Base-by-base conservation (phyloP, 2,888 invertebrate species). In the Apamea anceps region DNA sequence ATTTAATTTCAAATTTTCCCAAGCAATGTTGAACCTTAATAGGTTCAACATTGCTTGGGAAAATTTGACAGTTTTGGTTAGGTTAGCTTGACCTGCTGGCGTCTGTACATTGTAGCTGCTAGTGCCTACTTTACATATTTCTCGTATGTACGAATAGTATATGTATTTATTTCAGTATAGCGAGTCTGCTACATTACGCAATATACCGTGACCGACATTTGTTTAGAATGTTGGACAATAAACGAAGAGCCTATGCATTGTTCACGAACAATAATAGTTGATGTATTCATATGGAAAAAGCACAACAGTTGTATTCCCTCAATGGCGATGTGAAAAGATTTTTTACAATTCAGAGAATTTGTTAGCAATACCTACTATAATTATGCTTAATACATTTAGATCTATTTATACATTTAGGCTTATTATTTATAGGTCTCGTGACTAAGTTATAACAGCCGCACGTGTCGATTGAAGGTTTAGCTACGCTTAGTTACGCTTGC, bases 201-300 rank as follows among this genome's bases (percentile, higher is more conserved):
- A 81, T 71, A 54, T 51, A 66, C 68, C 81, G 71, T 85, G 85
- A 87, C 85, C 51, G 65, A 79, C 80, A 75, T 67, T 42, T 79
- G 72, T 75, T 60, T 77, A 75, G 37, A 67, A 68, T 54, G 37
- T 54, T 73, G 76, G 13, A 75, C 70, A 80, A 63, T 77, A 75
- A 82, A 37, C 63, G 32, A 60, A 73, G 74, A 68, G 63, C 73
- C 82, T 77, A 74, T 70, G 45, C 57, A 77, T 76, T 85, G 71
- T 77, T 54, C 54, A 37, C 57, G 48, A 28, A 85, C 81, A 81
- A 83, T 72, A 57, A 71, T 68, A 62, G 72, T 37, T 51, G 54
- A 67, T 54, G 62, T 83, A 85, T 85, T 80, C 54, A 82, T 85
- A 85, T 66, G 60, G 81, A 28, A 71, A 78, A 80, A 82, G 68